Conservation (phyloP, 2,888 invertebrate genomes). For the Pseudeuparius sepicola region DNA sequence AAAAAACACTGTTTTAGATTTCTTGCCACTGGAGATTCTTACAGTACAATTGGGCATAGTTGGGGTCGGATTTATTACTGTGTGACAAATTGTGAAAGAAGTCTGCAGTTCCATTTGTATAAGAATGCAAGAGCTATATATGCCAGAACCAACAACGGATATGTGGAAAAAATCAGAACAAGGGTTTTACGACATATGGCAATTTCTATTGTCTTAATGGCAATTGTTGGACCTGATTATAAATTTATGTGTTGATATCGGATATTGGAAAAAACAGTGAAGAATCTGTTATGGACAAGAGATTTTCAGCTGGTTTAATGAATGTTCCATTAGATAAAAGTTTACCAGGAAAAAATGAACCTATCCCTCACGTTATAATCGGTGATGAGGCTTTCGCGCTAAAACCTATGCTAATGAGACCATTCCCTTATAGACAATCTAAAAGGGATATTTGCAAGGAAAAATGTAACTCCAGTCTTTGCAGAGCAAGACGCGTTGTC, state of each 20-base stretch:
- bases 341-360: constrained; percentile 21
- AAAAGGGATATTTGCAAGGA: constrained; percentile 16
- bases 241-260: constrained; percentile 17
- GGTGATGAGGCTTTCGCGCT: constrained; percentile 26
- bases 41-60: constrained; percentile 22
- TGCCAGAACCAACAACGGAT: constrained; percentile 17
- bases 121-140: constrained; percentile 13
- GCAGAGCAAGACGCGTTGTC: constrained; percentile 17
- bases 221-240: constrained; percentile 18
- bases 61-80: constrained; percentile 21
- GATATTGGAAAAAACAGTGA: constrained; percentile 19
- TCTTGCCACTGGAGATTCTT: too few relatives aligned
- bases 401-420: constrained; percentile 22
- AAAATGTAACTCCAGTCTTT: constrained; percentile 17
- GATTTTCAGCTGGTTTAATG: constrained; percentile 19
- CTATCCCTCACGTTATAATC: constrained; percentile 21
- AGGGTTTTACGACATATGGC: constrained; percentile 18
- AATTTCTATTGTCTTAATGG: constrained; percentile 21
- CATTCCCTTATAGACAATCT: constrained; percentile 20
- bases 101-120: constrained; percentile 19
- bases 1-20: constrained; percentile 19
- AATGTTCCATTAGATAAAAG: constrained; percentile 21
- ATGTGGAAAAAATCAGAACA: constrained; percentile 16
- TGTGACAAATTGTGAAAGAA: constrained; percentile 18
- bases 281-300: constrained; percentile 19